Percentiles rank a stretch among this genome's conserved stretches.
phyloP scores from a whole-genome alignment of 2,797 vertebrate genomes.

The Leuciscus waleckii region DNA sequence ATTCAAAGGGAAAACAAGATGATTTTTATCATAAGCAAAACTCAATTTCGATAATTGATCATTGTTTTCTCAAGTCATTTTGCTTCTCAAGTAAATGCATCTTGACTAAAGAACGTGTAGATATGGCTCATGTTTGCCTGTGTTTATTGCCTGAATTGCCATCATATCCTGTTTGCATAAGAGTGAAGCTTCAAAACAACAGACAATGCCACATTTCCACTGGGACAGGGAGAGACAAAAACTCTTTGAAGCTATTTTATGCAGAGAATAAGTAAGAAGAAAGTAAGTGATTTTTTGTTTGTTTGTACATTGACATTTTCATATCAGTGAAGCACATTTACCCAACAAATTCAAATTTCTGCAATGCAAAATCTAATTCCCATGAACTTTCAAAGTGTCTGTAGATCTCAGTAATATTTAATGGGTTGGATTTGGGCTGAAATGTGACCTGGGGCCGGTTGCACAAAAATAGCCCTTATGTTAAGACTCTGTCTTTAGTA shows the following conservation, averaged over 20 bases:
- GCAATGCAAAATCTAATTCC: not conserved
- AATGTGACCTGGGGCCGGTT: not conserved
- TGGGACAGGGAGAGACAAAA: not conserved
- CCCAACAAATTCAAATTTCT: not conserved
- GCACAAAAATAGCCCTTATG: too few species aligned
- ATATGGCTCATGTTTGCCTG: conserved; percentile 64
- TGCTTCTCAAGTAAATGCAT: not conserved
- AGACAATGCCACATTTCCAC: not conserved
- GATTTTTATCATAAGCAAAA: not conserved
- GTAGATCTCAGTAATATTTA: too few species aligned
- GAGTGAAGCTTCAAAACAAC: conserved; percentile 59
- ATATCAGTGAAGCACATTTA: not conserved
- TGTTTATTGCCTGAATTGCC: conserved; percentile 66
- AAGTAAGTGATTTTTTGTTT: not conserved
- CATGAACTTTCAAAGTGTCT: too few species aligned
- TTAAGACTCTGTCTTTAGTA: too few species aligned
- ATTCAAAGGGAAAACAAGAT: not conserved
- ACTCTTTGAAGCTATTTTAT: too few species aligned
- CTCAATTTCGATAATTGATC: not conserved
- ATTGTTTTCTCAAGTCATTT: not conserved
- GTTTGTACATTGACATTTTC: not conserved
- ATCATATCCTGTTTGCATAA: conserved; percentile 69
- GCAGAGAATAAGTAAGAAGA: not conserved
- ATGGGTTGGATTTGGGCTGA: not conserved
- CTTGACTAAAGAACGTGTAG: not conserved